Evolutionary conservation across 2,113 vertebrate genomes (phyloP), one percentile per base, ranked within the genome.

Genomic region (Brachionichthys hirsutus): DNA sequence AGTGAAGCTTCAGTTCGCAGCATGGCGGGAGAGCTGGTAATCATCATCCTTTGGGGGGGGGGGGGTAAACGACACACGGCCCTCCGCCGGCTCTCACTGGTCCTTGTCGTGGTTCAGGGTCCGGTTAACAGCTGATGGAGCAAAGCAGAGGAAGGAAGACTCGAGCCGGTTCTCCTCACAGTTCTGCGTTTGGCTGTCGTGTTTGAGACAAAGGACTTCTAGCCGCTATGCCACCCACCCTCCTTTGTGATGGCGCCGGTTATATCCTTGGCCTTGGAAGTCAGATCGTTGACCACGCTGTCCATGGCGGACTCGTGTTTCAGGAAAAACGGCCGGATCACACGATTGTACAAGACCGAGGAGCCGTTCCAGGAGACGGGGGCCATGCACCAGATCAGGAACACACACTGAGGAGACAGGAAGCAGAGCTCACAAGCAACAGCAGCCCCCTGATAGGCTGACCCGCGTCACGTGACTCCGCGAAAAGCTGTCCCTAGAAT

Each of bases 321-420:
- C 77, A 98, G 81, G 84, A 99, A 99, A 49, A 92, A 92, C 0
- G 96, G 96, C 0, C 93, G 89, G 58, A 99, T 87, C 71, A 93
- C 0, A 0, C 61, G 92, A 0, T 36, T 89, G 76, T 99, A 99
- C 45, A 99, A 61, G n/a, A 94, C 9, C 17, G 91, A 92, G 0
- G 97, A 95, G 15, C 97, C 97, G 0, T 98, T 98, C 95, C 95
- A 98, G 0, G 91, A 80, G n/a, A 94, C 82, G 0, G 97, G 97
- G 6, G 88, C 90, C 97, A 99, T 99, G 79, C 96, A 99, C 95
- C 95, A 99, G 41, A 98, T 50, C 88, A 99, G 90, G 92, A 99
- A 98, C 73, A 93, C n/a, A 80, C 95, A 98, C 97, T 99, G 90
- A 8, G 36, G 58, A 1, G 64, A 61, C 12, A 70, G 40, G 30